Conservation (phyloP, 2,797 vertebrate species). For the Nothura maculosa region DNA sequence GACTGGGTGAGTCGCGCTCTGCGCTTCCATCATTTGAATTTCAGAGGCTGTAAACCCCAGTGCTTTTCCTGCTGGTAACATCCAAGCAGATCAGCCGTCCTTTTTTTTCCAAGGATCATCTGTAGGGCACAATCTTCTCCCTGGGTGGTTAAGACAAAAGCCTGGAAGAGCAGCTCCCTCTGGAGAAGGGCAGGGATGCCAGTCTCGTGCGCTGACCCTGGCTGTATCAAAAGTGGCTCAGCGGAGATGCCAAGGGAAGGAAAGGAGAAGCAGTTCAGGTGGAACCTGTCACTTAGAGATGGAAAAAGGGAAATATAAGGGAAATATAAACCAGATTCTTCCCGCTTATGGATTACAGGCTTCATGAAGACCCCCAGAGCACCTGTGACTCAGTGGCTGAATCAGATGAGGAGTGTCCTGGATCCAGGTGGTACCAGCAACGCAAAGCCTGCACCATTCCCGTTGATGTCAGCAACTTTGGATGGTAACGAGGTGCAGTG, state of each 20-base stretch:
- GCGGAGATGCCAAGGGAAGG: background rate
- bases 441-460: fast-evolving
- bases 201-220: fast-evolving
- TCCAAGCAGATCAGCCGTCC: background rate
- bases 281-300: background rate
- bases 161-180: background rate
- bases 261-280: background rate
- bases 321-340: background rate
- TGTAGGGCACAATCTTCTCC: background rate
- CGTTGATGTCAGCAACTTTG: background rate
- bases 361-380: fast-evolving
- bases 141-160: fast-evolving
- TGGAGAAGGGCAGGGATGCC: background rate
- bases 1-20: background rate
- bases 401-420: background rate
- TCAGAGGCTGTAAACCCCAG: background rate
- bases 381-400: background rate
- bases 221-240: fast-evolving
- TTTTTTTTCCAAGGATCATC: background rate
- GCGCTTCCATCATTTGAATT: too few relatives aligned
- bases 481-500: fast-evolving
- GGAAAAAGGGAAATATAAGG: too few relatives aligned
- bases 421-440: background rate
- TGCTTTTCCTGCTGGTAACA: background rate
- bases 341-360: background rate